Conservation (phyloP, 2,888 invertebrate genomes). For the Linnaemya vulpina region DNA sequence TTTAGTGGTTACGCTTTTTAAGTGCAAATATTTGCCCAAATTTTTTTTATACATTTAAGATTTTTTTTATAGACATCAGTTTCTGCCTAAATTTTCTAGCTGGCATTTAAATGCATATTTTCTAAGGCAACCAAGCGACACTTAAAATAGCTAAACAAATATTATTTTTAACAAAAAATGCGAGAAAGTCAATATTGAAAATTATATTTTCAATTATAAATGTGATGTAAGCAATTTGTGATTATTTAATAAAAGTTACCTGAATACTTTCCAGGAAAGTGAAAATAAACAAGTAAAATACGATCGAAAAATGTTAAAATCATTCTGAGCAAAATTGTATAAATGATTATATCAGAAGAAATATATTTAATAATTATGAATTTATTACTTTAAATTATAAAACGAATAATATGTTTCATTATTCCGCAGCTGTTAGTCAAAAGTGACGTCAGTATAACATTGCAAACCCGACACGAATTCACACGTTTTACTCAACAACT, state of each 20-base stretch:
- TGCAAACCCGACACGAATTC: no score
- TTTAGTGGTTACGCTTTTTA: no score
- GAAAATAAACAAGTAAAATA: not conserved
- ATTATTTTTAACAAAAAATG: slow-evolving; percentile 28
- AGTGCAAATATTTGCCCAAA: no score
- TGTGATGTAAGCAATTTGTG: slow-evolving; percentile 4
- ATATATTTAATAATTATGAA: not conserved
- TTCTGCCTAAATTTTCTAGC: not conserved
- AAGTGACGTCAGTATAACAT: no score
- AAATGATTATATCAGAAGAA: not conserved
- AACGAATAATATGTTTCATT: not conserved
- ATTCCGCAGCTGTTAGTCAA: no score
- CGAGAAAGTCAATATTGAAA: slow-evolving; percentile 17
- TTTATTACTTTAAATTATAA: not conserved
- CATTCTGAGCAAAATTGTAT: not conserved
- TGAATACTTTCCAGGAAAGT: not conserved
- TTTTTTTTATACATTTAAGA: no score
- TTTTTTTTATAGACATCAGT: no score
- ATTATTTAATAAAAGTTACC: not conserved
- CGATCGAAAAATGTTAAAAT: not conserved
- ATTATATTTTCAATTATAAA: slow-evolving; percentile 27
- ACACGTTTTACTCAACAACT: no score
- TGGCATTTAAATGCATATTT: not conserved
- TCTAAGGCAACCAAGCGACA: slow-evolving; percentile 7
- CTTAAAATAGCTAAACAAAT: slow-evolving; percentile 43